Evolutionary conservation across 2,888 invertebrate genomes (phyloP), one percentile per base, ranked within the genome.

Genomic region (Shargacucullia verbasci): DNA sequence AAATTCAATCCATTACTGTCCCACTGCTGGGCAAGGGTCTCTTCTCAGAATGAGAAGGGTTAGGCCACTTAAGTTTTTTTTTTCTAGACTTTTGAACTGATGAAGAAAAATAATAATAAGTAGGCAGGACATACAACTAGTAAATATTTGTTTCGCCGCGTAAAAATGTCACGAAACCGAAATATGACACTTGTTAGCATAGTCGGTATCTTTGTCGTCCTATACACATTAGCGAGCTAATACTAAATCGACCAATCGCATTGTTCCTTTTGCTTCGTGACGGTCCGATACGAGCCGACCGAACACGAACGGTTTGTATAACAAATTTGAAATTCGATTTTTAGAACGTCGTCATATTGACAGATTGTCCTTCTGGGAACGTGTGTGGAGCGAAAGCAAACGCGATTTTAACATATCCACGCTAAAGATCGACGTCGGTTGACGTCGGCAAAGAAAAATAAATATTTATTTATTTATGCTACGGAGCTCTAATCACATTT

Each of bases 281-380:
- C 82, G 74, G 60, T 57, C 63, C 79, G 78, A 81, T 80, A 75
- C 25, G 13, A 56, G 44, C 60, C 60, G 62, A 59, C 59, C 41
- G 57, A 25, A 43, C 40, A 76, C 68, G 68, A 70, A 65, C 40
- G 56, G 85, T 88, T 87, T 86, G 81, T 73, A 59, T 59, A 83
- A 83, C 64, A 60, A 80, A 81, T 86, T 82, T 81, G 58, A 76
- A 65, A 74, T 79, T 80, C 75, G 79, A 83, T 82, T 80, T 81
- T 84, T 81, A 75, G 82, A 80, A 82, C 64, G 45, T 59, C 64
- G 45, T 59, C 53, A 61, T 90, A 82, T 91, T 89, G 86, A 89
- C 89, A 77, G 74, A 82, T 75, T 67, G 79, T 82, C 90, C 89
- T 92, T 91, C 92, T 86, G 72, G 70, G 91, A 92, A 92, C 56